These are phyloP conservation scores for Plusia festucae DNA, from an alignment of 2,888 invertebrate genomes.

Conservation along the genomic window DNA sequence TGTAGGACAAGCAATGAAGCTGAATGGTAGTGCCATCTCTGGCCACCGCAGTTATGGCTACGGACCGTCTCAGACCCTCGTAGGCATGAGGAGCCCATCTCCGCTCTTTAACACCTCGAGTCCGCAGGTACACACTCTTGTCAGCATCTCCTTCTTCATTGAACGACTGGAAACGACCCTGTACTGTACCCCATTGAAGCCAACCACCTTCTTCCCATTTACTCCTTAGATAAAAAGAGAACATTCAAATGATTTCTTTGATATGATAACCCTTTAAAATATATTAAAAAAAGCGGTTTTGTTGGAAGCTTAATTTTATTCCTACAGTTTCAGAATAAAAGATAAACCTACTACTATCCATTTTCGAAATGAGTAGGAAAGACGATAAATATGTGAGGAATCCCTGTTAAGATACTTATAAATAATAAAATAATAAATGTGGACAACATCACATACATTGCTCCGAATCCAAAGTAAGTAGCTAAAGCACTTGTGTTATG, in stretches of 20 bases:
- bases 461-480: no score
- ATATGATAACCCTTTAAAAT: no score
- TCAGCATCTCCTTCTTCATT: conserved; percentile 74
- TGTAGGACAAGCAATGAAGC: conserved; percentile 86
- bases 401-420: no score
- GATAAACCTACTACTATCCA: no score
- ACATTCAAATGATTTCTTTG: not conserved
- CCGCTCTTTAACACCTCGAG: conserved; percentile 86
- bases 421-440: no score
- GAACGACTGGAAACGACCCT: conserved; percentile 88
- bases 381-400: no score
- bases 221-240: conserved; percentile 65
- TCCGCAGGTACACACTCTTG: conserved; percentile 78
- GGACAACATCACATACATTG: no score
- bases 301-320: not conserved
- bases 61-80: conserved; percentile 68
- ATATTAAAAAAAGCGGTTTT: no score
- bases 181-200: conserved; percentile 91
- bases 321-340: no score
- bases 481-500: no score
- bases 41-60: conserved; percentile 78
- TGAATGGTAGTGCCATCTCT: conserved; percentile 89
- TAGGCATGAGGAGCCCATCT: conserved; percentile 76
- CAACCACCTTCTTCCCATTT: conserved; percentile 84
- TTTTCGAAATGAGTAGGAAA: no score